phyloP scores from a whole-genome alignment of 2,888 invertebrate species.

The Mystacides longicornis region DNA sequence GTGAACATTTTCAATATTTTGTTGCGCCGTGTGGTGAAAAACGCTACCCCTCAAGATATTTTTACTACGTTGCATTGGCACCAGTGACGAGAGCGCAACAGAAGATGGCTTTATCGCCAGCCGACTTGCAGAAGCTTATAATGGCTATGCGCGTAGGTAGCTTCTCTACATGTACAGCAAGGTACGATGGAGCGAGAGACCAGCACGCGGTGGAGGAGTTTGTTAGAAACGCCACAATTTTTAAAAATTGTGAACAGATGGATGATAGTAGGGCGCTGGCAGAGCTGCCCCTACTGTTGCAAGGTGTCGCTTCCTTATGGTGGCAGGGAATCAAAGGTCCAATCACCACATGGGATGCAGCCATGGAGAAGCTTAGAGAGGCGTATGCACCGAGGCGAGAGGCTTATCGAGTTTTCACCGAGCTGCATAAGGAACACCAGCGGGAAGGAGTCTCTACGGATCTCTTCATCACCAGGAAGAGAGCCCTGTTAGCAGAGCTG shows the following conservation, averaged over 20 bases:
- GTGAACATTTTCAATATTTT: too few species aligned
- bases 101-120: too few species aligned
- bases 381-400: background rate
- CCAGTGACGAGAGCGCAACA: too few species aligned
- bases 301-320: background rate
- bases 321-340: background rate
- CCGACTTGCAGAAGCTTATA: too few species aligned
- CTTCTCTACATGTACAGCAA: slow-evolving; percentile 6
- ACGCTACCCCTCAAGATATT: too few species aligned
- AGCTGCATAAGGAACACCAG: background rate
- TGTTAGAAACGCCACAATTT: background rate
- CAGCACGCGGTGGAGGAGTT: background rate
- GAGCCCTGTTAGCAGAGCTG: background rate
- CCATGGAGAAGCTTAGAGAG: background rate
- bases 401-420: background rate
- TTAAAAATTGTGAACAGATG: background rate
- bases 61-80: too few species aligned
- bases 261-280: background rate
- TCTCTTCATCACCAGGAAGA: background rate
- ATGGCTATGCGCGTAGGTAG: too few species aligned
- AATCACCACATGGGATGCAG: background rate
- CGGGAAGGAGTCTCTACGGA: background rate
- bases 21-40: too few species aligned
- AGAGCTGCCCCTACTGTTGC: background rate
- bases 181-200: background rate